Evolutionary conservation across 1,140 invertebrate species (phyloP), one percentile per base, ranked within the genome.

Genomic region (Varroa destructor): DNA sequence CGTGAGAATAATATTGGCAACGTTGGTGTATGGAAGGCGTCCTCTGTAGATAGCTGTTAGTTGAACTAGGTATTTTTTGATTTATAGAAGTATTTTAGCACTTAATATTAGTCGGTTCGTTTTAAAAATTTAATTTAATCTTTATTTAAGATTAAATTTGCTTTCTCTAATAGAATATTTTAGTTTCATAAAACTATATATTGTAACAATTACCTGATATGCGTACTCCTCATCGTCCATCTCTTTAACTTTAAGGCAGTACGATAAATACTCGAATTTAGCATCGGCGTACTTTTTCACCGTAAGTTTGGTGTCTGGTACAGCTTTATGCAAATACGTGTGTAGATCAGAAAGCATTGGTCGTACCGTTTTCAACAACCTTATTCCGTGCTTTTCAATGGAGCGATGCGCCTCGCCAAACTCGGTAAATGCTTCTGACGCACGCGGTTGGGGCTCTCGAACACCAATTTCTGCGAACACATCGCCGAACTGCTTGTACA

Each of bases 141-240:
- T 25, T 25, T 25, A 25, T 25, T 25, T 25, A 25, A 25, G 25
- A 25, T 25, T 25, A 25, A 25, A 25, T 25, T 25, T 25, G 25
- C 25, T 25, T 25, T 25, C 25, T 25, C 25, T 25, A 25, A 25
- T 25, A 25, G 25, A 25, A 25, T 25, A 25, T 25, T 25, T 25
- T 25, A 25, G 25, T 25, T 25, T 25, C 25, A 25, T 25, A 25
- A 25, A 25, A 25, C 25, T 25, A 51, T 8, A 51, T 51, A 51
- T 51, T 36, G 40, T 46, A 25, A 58, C 6, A 25, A 12, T 67
- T 40, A 37, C 61, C 61, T 81, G 81, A 73, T 93, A 97, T 72
- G 88, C 89, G 75, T 93, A 91, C 78, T 98, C 95, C 79, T 99
- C 95, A 80, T 99, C 96, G 77, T 99, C 95, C 88, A 98, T 90